Conservation (phyloP, 2,797 vertebrate genomes). For the Synanceia verrucosa region DNA sequence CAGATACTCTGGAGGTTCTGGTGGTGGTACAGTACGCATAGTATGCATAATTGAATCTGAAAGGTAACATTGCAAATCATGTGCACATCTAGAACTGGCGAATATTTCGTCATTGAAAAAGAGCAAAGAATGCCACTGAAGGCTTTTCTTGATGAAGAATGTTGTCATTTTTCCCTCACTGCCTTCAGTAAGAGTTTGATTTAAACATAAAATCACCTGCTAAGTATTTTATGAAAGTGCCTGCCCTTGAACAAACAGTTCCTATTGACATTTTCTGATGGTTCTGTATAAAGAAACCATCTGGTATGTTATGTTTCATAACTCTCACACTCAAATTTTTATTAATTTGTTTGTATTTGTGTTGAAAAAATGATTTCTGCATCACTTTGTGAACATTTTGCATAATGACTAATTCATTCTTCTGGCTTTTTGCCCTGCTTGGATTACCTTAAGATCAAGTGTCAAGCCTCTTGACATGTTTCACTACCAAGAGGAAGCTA, state of each 20-base stretch:
- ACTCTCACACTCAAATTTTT: background rate
- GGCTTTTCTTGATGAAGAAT: too few relatives aligned
- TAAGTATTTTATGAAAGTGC: background rate
- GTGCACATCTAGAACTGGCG: background rate
- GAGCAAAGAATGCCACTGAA: background rate
- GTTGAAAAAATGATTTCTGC: background rate
- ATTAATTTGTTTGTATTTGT: background rate
- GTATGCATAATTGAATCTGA: constrained; percentile 14
- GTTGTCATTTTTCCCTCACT: background rate
- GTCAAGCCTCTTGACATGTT: constrained; percentile 16
- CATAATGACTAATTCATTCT: constrained; percentile 5
- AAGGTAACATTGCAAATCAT: background rate
- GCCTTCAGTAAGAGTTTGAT: background rate
- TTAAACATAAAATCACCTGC: background rate
- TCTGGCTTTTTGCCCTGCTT: background rate
- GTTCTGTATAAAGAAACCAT: background rate
- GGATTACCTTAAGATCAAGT: constrained; percentile 21
- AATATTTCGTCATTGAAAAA: background rate
- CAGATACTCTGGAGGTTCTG: background rate
- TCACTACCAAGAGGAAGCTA: background rate
- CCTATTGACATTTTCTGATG: background rate
- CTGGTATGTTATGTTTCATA: background rate
- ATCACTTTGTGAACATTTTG: constrained; percentile 4
- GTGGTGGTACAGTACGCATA: background rate
- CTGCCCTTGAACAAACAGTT: background rate